A percentile compares a stretch with the other conserved stretches of the same genome.
Conservation (phyloP, 2,888 invertebrate genomes). For the Cryptosula pallasiana region DNA sequence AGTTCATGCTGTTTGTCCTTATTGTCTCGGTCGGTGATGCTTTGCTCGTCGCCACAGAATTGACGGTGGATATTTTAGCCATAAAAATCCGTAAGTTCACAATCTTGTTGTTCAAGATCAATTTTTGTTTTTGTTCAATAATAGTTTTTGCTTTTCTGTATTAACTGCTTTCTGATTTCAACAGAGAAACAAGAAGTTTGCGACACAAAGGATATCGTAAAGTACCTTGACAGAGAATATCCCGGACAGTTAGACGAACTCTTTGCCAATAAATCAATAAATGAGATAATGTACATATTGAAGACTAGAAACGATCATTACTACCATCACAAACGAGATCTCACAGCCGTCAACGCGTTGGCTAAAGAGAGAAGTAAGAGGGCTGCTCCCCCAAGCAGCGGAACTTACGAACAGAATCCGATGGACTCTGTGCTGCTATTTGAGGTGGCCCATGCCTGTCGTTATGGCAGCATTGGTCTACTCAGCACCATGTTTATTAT, state of each 20-base stretch:
- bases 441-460: slow-evolving; percentile 21
- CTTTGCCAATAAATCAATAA: neutral
- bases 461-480: slow-evolving; percentile 12
- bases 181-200: slow-evolving; percentile 13
- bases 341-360: neutral
- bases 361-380: neutral
- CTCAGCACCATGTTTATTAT: slow-evolving; percentile 18
- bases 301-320: slow-evolving; percentile 10
- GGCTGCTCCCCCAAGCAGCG: neutral
- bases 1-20: slow-evolving; percentile 21
- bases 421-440: slow-evolving; percentile 14
- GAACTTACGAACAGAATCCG: neutral
- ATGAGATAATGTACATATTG: slow-evolving; percentile 3
- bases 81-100: slow-evolving; percentile 15
- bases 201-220: slow-evolving; percentile 13
- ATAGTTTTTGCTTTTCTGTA: too few species aligned
- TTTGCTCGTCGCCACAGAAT: slow-evolving; percentile 14
- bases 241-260: neutral
- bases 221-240: neutral
- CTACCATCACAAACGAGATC: slow-evolving; percentile 19
- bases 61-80: slow-evolving; percentile 12
- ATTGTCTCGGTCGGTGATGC: slow-evolving; percentile 17
- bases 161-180: too few species aligned
- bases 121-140: too few species aligned
- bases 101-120: too few species aligned